Base-by-base conservation (phyloP, 2,797 vertebrate genomes). In the Alcedo atthis region DNA sequence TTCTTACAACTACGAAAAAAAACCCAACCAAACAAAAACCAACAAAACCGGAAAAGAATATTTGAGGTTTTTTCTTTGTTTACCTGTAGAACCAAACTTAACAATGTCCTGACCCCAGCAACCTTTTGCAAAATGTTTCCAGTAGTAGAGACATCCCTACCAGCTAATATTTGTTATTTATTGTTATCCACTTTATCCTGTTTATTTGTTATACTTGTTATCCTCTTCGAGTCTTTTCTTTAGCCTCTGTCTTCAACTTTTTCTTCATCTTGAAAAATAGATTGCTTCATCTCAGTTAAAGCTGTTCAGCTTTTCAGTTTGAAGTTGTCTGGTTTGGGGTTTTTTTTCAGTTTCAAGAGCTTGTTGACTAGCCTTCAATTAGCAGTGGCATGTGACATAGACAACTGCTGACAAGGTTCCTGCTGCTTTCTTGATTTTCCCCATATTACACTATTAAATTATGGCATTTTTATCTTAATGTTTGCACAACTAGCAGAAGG, bases 1-100 rank as follows among this genome's bases (percentile, higher is more conserved):
- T 30, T 89, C 94, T 92, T 68, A 76, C 87, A 68, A 85, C 70
- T 77, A 68, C 14, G 25, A 35, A 33, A 59, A 63, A 64, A 91
- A 70, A 40, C 13, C 37, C 13, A 40, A 35, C 10, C 35, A 35
- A 35, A 35, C 35, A 37, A 37, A 37, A 37, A 37, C 37, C 12
- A 40, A 15, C 37, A 40, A 40, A 40, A 40, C 14, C 37, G 15
- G 37, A 40, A 15, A 15, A 40, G 14, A 40, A 40, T 40, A 40
- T 6, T 40, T 40, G 37, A 14, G 37, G 14, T 40, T 40, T 12
- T 84, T 54, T 13, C 3, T 43, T 58, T 64, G 3, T 59, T 45
- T 58, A 18, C 42, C 30, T 37, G 24, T 53, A 73, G n/a, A 18
- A 15, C 10, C 19, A 77, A 63, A 49, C 8, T 8, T 8, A 78